Evolutionary conservation across 1,140 invertebrate genomes (phyloP), one percentile per base, ranked within the genome.

Genomic region (Zaprionus africanus): DNA sequence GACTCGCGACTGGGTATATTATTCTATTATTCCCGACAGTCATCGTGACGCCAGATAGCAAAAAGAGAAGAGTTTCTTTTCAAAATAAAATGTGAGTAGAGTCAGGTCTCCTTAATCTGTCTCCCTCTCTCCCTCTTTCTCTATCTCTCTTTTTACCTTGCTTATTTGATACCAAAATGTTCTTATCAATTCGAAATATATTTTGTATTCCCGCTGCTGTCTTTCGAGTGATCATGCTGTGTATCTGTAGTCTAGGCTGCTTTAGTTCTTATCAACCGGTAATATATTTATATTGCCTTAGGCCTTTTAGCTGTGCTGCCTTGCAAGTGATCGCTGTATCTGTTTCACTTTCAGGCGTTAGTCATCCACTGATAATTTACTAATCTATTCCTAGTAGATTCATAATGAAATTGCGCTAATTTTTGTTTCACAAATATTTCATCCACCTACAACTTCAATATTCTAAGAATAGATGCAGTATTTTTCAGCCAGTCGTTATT

Each of bases 11-110:
- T 34, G 36, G 2, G 3, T 28, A 13, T 15, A 36, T 22, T 24
- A 59, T 19, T 28, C n/a, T 62, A 51, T 46, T 63, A 56, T 56
- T 26, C 31, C 22, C 34, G 11, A 62, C 26, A 62, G 26, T 54
- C 61, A 53, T 63, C 22, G 19, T 63, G 46, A 63, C 19, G 51
- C 9, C 22, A 56, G 63, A 5, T 43, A 17, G 41, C 38, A 41
- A 5, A 41, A 41, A 41, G 7, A 43, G n/a, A n/a, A 46, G 41
- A 43, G 41, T 9, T n/a, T 43, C 28, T 11, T 34, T 34, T 34
- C 9, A 11, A 11, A 34, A 34, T 11, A 34, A 34, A 43, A 17
- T 43, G 41, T 41, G 38, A 41, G 38, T 36, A 36, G 11, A 31
- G 28, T 31, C 31, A 34, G 31, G 31, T 34, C 0, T 34, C 31